Percentiles rank a stretch among this genome's conserved stretches.
Conservation (phyloP, 2,113 vertebrate genomes). For the human region GRCh38 chr5:66697001-66697500, state of each 20-base stretch:
- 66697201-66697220: background rate
- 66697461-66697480: background rate
- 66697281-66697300: background rate
- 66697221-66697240: background rate
- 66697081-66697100: background rate
- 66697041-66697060: background rate
- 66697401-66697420: background rate
- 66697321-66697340: background rate
- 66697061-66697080: background rate
- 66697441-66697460: background rate
- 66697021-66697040: background rate
- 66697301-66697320: background rate
- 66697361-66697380: background rate
- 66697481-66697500: background rate
- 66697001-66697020: background rate
- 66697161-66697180: background rate
- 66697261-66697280: background rate
- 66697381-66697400: background rate
- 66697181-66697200: conserved; percentile 17
- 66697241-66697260: background rate
- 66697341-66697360: background rate
- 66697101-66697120: background rate
- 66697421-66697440: background rate
- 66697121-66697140: background rate
- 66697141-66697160: background rate